A percentile compares a stretch with the other conserved stretches of the same genome.
phyloP scores from a whole-genome alignment of 2,888 invertebrate species.

The Mythimna lalbum region DNA sequence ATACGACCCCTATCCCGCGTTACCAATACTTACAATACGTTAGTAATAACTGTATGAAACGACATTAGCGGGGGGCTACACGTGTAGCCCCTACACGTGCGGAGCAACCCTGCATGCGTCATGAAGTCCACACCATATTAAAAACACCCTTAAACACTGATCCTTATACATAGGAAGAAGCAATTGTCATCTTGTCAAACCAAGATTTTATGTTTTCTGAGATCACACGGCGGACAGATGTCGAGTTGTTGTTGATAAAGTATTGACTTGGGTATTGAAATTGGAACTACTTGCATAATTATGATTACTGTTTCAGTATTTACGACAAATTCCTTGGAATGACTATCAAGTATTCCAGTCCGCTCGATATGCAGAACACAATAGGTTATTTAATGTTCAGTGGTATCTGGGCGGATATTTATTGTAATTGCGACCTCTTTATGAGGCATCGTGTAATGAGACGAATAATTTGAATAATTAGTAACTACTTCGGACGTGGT shows the following conservation, averaged over 20 bases:
- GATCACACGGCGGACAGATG: background rate
- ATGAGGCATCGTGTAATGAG: conserved; percentile 5
- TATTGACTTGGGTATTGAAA: no score
- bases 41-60: no score
- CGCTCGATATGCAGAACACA: conserved; percentile 35
- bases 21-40: no score
- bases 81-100: no score
- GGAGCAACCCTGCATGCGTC: no score
- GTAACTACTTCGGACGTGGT: conserved; percentile 1
- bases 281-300: background rate
- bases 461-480: conserved; percentile 22
- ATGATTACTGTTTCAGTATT: background rate
- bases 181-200: background rate
- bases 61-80: no score
- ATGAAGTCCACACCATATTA: no score
- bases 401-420: conserved; percentile 15
- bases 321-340: conserved; percentile 4
- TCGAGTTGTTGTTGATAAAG: no score
- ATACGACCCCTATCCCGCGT: no score
- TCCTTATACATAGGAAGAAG: background rate
- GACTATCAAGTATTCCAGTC: conserved; percentile 13
- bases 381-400: conserved; percentile 31
- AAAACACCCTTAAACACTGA: background rate
- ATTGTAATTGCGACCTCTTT: conserved; percentile 24
- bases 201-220: background rate